Conservation (phyloP, 2,113 vertebrate genomes). For the Corapipo altera region DNA sequence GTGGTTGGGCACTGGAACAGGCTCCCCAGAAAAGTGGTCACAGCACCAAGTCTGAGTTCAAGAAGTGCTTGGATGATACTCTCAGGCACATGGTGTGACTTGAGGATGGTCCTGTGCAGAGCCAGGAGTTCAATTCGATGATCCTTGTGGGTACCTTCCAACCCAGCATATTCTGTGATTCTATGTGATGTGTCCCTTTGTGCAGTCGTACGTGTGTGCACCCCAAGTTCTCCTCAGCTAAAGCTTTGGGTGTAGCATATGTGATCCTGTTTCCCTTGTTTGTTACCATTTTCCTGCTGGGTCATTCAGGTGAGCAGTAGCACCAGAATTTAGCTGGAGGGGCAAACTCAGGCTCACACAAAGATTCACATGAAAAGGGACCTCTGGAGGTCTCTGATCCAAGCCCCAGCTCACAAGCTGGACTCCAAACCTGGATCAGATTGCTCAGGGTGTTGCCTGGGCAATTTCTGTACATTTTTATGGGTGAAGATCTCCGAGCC, state of each 20-base stretch:
- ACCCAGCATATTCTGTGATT: background rate
- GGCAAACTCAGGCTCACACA: background rate
- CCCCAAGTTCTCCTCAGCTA: background rate
- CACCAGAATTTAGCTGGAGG: background rate
- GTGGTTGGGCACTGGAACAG: background rate
- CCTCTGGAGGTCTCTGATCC: background rate
- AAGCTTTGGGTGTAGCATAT: background rate
- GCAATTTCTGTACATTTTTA: background rate
- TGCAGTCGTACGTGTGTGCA: rapidly evolving
- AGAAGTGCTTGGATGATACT: background rate
- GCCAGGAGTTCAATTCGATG: background rate
- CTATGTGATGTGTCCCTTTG: background rate
- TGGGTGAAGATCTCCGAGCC: background rate
- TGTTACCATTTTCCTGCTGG: background rate
- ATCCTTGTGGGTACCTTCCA: background rate
- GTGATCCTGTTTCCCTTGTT: background rate
- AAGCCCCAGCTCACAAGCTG: background rate
- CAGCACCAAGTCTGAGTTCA: background rate
- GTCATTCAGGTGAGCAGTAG: too few species aligned
- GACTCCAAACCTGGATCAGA: background rate
- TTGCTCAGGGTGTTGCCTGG: background rate
- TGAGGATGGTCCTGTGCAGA: background rate
- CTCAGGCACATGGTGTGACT: background rate
- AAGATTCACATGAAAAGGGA: background rate
- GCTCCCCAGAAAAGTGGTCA: background rate